Percentiles rank a stretch among this genome's conserved stretches.
Conservation (phyloP, 2,797 vertebrate genomes). For the Pangasius larnaudii region DNA sequence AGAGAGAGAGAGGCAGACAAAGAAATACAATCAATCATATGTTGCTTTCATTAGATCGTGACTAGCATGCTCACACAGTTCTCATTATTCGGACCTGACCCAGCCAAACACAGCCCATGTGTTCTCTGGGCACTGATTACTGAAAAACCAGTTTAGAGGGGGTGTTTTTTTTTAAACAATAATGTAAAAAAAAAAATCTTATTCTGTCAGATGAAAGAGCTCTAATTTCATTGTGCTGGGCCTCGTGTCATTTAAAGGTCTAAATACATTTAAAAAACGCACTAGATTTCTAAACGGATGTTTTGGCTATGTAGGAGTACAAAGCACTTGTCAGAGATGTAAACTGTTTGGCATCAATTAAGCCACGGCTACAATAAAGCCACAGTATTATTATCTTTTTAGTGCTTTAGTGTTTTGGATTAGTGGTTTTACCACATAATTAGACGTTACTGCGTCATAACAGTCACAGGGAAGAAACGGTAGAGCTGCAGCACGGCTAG, state of each 20-base stretch:
- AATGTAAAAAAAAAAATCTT: slow-evolving; percentile 1
- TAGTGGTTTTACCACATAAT: slow-evolving; percentile 35
- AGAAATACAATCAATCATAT: slow-evolving; percentile 65
- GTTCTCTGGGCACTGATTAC: slow-evolving; percentile 20
- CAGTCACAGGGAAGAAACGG: slow-evolving; percentile 29
- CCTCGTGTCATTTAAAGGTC: background rate
- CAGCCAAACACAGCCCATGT: slow-evolving; percentile 36
- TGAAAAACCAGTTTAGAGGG: background rate
- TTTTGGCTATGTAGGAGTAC: background rate
- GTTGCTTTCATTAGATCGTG: slow-evolving; percentile 69
- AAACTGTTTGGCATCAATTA: slow-evolving; percentile 7
- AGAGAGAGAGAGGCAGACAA: slow-evolving; percentile 34
- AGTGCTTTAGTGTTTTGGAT: slow-evolving; percentile 35
- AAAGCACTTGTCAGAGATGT: slow-evolving; percentile 12
- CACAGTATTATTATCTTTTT: slow-evolving; percentile 27
- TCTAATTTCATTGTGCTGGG: background rate
- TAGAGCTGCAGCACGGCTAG: background rate
- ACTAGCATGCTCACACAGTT: slow-evolving; percentile 61
- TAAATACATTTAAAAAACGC: background rate
- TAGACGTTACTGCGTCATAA: slow-evolving; percentile 58
- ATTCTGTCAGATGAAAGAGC: background rate
- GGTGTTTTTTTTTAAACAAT: background rate
- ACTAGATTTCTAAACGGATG: background rate
- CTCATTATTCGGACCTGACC: slow-evolving; percentile 64
- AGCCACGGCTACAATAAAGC: slow-evolving; percentile 18